Conservation (phyloP, 2,888 invertebrate genomes). For the Danaus chrysippus region DNA sequence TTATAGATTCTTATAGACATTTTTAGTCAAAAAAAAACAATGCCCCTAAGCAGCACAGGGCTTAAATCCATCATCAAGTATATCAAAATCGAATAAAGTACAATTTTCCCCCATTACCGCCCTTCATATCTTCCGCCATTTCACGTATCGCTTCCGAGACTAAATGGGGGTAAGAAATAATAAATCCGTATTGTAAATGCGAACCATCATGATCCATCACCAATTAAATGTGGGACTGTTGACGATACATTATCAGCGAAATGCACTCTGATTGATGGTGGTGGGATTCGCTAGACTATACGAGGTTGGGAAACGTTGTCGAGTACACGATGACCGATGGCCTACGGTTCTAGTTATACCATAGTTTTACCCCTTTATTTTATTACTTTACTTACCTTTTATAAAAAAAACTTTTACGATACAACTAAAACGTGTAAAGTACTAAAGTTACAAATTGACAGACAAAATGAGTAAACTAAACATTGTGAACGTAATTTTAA, state of each 20-base stretch:
- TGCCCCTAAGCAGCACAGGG: conserved; percentile 56
- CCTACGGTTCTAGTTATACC: conserved; percentile 11
- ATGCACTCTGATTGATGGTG: conserved; percentile 68
- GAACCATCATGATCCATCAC: conserved; percentile 71
- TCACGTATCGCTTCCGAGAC: conserved; percentile 76
- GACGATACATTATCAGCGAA: conserved; percentile 70
- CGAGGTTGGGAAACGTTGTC: conserved; percentile 52
- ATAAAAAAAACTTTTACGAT: background rate
- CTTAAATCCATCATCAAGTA: conserved; percentile 71
- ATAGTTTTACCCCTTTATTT: too few species aligned
- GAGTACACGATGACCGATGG: conserved; percentile 68
- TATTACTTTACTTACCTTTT: too few species aligned
- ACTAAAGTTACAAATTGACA: background rate
- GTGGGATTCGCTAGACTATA: conserved; percentile 51
- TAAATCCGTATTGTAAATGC: conserved; percentile 74
- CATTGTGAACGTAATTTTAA: conserved; percentile 40
- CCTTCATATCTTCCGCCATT: conserved; percentile 76
- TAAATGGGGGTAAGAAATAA: conserved; percentile 73
- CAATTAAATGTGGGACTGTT: conserved; percentile 73
- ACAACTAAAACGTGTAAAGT: conserved; percentile 3
- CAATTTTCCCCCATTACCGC: conserved; percentile 77
- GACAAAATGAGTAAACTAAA: conserved; percentile 49
- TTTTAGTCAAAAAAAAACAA: conserved; percentile 28
- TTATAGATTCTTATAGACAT: background rate
- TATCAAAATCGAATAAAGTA: conserved; percentile 78